phyloP scores from a whole-genome alignment of 2,113 vertebrate genomes.

The Melozone crissalis region DNA sequence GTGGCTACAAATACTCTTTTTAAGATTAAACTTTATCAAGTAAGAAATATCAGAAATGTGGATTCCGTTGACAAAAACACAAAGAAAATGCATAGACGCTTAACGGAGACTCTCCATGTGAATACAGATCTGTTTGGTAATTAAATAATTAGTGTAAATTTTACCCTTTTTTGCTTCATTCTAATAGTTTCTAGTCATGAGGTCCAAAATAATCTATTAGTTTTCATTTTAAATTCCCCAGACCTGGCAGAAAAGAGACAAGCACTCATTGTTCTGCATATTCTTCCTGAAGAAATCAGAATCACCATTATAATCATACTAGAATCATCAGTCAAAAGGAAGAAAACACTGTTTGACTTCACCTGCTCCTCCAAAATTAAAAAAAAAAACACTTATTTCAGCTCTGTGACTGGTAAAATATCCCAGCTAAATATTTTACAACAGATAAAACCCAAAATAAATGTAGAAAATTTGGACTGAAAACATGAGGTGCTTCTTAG shows the following conservation, averaged over 20 bases:
- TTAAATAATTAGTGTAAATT: not conserved
- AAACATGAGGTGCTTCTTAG: not conserved
- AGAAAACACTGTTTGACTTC: not conserved
- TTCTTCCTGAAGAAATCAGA: not conserved
- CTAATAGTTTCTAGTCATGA: not conserved
- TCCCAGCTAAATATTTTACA: not conserved
- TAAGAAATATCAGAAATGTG: not conserved
- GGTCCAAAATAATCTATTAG: not conserved
- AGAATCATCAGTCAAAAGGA: not conserved
- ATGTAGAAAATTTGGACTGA: not conserved
- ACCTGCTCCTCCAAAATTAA: not conserved
- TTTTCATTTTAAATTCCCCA: not conserved
- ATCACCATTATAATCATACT: not conserved
- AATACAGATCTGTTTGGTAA: not conserved
- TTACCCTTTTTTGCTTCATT: not conserved
- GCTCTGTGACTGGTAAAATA: not conserved
- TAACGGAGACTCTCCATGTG: not conserved
- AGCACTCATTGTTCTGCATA: not conserved
- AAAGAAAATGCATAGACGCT: not conserved
- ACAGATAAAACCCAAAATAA: not conserved
- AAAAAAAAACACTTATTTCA: not conserved
- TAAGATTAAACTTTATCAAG: not conserved
- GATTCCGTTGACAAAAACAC: not conserved
- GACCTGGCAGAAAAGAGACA: not conserved
- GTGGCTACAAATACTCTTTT: not conserved